Evolutionary conservation across 2,797 vertebrate genomes (phyloP), one percentile per base, ranked within the genome.

Genomic region (Mastacembelus armatus): DNA sequence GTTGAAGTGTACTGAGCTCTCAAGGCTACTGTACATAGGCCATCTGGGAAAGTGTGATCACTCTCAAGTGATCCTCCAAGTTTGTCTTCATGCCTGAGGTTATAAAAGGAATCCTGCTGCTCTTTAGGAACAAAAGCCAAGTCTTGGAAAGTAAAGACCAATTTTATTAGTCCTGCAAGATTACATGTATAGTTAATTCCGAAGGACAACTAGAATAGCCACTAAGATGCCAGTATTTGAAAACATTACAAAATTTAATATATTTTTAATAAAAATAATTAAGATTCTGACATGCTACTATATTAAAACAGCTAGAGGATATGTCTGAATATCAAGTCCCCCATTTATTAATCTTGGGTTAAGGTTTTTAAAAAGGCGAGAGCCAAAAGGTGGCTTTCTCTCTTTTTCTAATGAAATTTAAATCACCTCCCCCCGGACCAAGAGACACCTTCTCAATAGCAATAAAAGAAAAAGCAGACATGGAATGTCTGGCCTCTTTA

Each of bases 401-500:
- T 59, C 42, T 47, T 49, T 55, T 68, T 70, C 21, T 76, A 76
- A 84, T 80, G 44, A 79, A 84, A 88, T 84, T 79, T 71, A 84
- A 83, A 86, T 85, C 50, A 69, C 50, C 57, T 75, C 79, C 55
- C 75, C 24, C 39, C 56, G 66, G 70, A 67, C 71, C 35, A 36
- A 75, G 38, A 77, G 44, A 83, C 45, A 81, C 73, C 62, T 71
- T 72, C 43, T 79, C 70, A 75, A 68, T 76, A 55, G 60, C 54
- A 57, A 68, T 81, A 60, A 80, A 77, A 60, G 69, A 66, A 71
- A 66, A 73, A 39, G 62, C 71, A 76, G 69, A 75, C 44, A 59
- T 6, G 21, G 57, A 38, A 51, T 67, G 68, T 78, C 71, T 84
- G 52, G 58, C 44, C 48, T 81, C 55, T 77, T 82, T 73, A 72